Evolutionary conservation across 2,888 invertebrate species (phyloP).

Genomic region (Platycnemis pennipes): DNA sequence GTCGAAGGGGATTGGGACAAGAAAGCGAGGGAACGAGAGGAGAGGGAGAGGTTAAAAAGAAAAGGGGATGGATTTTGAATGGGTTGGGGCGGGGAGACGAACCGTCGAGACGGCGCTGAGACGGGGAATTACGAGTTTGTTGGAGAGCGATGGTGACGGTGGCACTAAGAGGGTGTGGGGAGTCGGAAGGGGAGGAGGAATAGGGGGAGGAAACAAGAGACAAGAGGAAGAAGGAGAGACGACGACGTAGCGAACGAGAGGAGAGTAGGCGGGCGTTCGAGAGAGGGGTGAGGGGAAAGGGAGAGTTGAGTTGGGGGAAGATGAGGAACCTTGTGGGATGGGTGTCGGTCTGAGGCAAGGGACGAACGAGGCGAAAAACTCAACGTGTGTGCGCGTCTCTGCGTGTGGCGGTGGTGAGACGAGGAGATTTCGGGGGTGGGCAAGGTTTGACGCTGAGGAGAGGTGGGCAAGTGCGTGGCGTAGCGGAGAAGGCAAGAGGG

Average conservation of each 20-base stretch:
- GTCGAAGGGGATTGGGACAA: background rate
- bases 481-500: background rate
- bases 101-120: constrained; percentile 61
- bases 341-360: too few relatives aligned
- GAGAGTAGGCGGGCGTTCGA: background rate
- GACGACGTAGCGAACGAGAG: too few relatives aligned
- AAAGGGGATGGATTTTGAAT: background rate
- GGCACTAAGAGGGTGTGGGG: background rate
- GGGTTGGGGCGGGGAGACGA: background rate
- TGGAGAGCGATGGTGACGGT: background rate
- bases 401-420: too few relatives aligned
- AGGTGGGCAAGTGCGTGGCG: too few relatives aligned
- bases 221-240: background rate
- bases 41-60: background rate
- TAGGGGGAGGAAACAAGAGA: background rate
- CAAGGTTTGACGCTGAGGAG: too few relatives aligned
- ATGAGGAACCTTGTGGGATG: background rate
- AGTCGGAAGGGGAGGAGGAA: background rate
- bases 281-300: background rate
- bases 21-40: background rate
- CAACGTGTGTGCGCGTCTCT: too few relatives aligned
- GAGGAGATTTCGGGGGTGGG: too few relatives aligned
- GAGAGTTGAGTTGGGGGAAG: background rate
- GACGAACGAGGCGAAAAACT: too few relatives aligned
- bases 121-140: constrained; percentile 56